Evolutionary conservation across 2,888 invertebrate species (phyloP).

Genomic region (Himalopsyche anomala): DNA sequence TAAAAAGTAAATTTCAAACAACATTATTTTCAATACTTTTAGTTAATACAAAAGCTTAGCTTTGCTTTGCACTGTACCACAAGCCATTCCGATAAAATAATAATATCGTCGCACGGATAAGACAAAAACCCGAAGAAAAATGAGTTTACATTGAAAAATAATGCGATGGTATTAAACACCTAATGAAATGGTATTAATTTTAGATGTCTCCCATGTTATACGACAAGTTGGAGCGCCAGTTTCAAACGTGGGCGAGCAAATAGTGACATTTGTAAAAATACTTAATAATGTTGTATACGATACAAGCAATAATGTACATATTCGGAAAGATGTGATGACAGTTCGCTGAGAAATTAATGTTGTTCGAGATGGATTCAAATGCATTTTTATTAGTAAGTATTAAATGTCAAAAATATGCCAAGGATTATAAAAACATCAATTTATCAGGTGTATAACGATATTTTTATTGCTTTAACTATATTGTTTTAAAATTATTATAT

Average conservation of each 20-base stretch:
- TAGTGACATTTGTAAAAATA: conserved; percentile 14
- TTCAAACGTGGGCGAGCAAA: not conserved
- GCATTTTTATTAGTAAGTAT: conserved; percentile 8
- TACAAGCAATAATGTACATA: conserved; percentile 12
- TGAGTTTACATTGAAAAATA: conserved; percentile 57
- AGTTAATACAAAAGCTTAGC: not conserved
- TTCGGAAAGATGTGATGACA: conserved; percentile 2
- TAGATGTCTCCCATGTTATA: conserved; percentile 8
- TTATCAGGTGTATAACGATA: not conserved
- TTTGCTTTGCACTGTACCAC: not conserved
- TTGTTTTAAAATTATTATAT: too few relatives aligned
- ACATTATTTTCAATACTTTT: too few relatives aligned
- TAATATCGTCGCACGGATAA: conserved; percentile 16
- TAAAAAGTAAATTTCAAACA: too few relatives aligned
- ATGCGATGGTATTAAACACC: conserved; percentile 46
- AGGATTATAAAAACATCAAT: not conserved
- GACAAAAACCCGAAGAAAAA: conserved; percentile 48
- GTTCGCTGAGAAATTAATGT: not conserved
- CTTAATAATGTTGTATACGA: not conserved
- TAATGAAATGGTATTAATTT: conserved; percentile 60
- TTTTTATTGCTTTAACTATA: not conserved
- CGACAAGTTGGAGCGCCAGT: not conserved
- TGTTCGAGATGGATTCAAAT: not conserved
- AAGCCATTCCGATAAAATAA: not conserved
- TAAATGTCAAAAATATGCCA: conserved; percentile 21